Evolutionary conservation across 2,888 invertebrate species (phyloP).

Genomic region (Spilarctia lutea): DNA sequence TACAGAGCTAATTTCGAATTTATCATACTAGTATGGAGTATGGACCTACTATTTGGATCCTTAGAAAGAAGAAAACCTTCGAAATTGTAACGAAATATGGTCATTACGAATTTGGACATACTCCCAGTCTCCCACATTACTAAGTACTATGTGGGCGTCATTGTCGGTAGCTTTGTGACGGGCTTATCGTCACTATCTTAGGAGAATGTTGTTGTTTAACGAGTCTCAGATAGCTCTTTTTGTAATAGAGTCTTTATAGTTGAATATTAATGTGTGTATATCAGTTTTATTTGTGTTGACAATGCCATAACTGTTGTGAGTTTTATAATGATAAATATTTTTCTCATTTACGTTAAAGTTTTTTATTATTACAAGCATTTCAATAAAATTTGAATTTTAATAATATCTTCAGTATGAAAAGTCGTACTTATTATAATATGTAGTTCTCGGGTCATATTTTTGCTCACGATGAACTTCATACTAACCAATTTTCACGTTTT

Average conservation of each 20-base stretch:
- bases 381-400: too few species aligned
- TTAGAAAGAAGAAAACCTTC: not conserved
- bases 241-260: constrained; percentile 9
- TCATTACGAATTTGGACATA: not conserved
- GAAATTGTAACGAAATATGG: not conserved
- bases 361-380: too few species aligned
- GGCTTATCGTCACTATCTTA: constrained; percentile 21
- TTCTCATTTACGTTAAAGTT: not conserved
- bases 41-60: not conserved
- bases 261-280: constrained; percentile 18
- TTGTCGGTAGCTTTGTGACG: constrained; percentile 22
- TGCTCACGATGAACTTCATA: too few species aligned
- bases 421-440: too few species aligned
- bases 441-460: too few species aligned
- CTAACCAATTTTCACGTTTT: too few species aligned
- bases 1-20: too few species aligned
- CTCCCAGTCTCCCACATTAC: not conserved
- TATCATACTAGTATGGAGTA: too few species aligned
- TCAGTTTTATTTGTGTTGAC: not conserved
- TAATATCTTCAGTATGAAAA: not conserved
- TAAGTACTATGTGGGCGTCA: constrained; percentile 17
- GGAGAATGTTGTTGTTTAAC: constrained; percentile 20
- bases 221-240: constrained; percentile 19
- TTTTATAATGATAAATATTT: not conserved
- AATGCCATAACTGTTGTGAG: not conserved